These are phyloP conservation scores for Rhinopithecus roxellana DNA, from an alignment of 2,113 vertebrate species.

Conservation along the genomic window DNA sequence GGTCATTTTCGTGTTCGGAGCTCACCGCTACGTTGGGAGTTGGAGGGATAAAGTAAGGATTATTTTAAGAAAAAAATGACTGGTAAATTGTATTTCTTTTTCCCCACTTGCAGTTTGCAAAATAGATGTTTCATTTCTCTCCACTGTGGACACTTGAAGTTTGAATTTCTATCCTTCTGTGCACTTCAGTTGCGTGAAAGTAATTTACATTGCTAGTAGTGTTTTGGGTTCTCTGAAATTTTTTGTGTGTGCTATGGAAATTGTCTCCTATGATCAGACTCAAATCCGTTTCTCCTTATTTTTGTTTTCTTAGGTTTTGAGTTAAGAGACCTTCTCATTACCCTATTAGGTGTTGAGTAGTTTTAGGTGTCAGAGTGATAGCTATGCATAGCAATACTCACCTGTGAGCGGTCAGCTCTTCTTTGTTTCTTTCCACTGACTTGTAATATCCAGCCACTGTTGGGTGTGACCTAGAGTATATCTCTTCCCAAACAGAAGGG, in stretches of 20 bases:
- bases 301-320: slow-evolving; percentile 12
- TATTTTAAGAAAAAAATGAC: background rate
- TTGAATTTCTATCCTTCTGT: background rate
- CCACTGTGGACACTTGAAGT: background rate
- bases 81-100: background rate
- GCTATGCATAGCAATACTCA: rapidly evolving
- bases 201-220: background rate
- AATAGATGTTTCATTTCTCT: background rate
- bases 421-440: background rate
- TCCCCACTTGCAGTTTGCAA: background rate
- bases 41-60: background rate
- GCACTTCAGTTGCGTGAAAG: background rate
- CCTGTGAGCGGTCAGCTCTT: background rate
- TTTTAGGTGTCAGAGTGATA: background rate
- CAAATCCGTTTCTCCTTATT: background rate
- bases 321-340: background rate
- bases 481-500: background rate
- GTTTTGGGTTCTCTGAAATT: background rate
- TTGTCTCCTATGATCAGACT: background rate
- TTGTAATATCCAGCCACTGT: background rate
- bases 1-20: background rate
- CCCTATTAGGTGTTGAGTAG: background rate
- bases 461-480: background rate
- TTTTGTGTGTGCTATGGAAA: background rate
- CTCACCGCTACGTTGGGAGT: background rate